phyloP scores from a whole-genome alignment of 2,797 vertebrate species.

The Peromyscus aztecus region DNA sequence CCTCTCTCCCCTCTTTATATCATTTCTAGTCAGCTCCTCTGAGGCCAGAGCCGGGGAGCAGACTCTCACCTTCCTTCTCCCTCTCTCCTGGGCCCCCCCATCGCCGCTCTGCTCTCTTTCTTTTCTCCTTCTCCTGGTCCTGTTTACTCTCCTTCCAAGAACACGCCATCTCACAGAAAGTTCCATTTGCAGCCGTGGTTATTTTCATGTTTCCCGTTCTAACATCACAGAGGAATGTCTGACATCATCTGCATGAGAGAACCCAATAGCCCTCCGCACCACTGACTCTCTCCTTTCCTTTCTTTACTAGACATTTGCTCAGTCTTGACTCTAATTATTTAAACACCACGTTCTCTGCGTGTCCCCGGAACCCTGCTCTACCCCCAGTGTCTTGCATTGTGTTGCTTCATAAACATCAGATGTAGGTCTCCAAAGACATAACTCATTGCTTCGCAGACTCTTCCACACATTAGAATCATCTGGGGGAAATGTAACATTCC shows the following conservation, averaged over 20 bases:
- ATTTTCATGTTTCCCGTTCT: conserved; percentile 61
- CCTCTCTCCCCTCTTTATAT: background rate
- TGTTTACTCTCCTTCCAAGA: conserved; percentile 65
- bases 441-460: background rate
- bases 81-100: background rate
- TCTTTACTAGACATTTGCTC: conserved; percentile 32
- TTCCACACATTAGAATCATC: background rate
- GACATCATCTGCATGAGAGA: conserved; percentile 54
- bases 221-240: conserved; percentile 75
- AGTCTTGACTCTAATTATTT: conserved; percentile 10
- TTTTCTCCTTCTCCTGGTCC: background rate
- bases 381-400: background rate
- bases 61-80: background rate
- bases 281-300: background rate
- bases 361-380: background rate
- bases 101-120: no score
- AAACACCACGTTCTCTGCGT: background rate
- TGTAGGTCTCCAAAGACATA: background rate
- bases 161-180: conserved; percentile 74
- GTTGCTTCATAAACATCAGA: background rate
- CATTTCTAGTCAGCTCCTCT: background rate
- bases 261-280: background rate
- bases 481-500: background rate
- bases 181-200: conserved; percentile 61
- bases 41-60: background rate